Evolutionary conservation across 64 coral and sea anemone species (phyloP).

Genomic region (Acropora tenuis): DNA sequence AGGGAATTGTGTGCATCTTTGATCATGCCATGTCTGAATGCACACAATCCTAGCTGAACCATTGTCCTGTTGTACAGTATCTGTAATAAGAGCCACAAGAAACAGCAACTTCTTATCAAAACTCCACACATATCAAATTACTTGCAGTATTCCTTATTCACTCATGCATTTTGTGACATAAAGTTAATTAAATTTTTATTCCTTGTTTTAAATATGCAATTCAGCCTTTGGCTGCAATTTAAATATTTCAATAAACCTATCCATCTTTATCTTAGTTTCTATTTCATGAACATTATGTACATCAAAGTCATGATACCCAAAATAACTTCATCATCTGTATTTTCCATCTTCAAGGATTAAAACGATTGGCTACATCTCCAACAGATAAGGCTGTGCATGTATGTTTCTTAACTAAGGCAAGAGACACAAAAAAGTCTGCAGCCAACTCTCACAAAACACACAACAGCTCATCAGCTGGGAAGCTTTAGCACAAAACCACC

Average conservation of each 20-base stretch:
- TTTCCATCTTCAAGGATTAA: not conserved
- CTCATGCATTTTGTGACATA: no score
- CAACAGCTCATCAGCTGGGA: not conserved
- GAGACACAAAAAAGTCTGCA: not conserved
- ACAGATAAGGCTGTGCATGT: not conserved
- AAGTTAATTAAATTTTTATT: no score
- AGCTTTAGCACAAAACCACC: not conserved
- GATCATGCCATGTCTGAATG: constrained; percentile 98
- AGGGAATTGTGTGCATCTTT: constrained; percentile 95
- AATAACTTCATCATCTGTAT: no score
- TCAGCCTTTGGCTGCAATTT: no score
- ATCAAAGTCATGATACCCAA: no score
- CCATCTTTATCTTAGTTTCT: no score
- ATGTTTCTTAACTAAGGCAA: constrained; percentile 31
- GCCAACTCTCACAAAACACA: constrained; percentile 42
- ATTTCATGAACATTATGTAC: no score
- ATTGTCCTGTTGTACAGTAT: constrained; percentile 98
- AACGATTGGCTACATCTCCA: not conserved
- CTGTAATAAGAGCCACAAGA: constrained; percentile 42
- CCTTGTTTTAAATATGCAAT: no score
- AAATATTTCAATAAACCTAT: no score
- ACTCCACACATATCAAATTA: no score
- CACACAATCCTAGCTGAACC: constrained; percentile 95
- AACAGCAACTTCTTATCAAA: not conserved
- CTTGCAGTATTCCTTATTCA: no score